Conservation (phyloP, 2,797 vertebrate species). For the Ataeniobius toweri region DNA sequence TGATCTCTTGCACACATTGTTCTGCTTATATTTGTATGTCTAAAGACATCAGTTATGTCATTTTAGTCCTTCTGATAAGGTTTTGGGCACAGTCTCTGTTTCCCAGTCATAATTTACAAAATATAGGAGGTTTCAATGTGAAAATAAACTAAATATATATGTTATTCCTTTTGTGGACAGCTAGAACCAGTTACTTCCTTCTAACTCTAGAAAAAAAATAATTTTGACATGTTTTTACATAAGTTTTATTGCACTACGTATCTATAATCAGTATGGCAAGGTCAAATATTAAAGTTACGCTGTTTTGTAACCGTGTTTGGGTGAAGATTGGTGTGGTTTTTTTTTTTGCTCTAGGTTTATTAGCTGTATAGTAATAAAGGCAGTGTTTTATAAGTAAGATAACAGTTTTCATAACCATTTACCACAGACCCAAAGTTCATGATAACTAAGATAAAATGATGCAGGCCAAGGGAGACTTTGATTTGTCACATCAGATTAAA, state of each 20-base stretch:
- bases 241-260: not conserved
- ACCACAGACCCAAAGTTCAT: conserved; percentile 19
- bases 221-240: not conserved
- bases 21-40: not conserved
- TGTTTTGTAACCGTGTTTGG: not conserved
- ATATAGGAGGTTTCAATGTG: not conserved
- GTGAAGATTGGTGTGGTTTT: not conserved
- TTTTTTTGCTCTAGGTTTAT: not conserved
- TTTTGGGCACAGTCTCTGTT: not conserved
- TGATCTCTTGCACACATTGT: too few relatives aligned
- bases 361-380: conserved; percentile 3
- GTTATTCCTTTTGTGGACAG: not conserved
- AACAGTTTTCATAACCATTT: conserved; percentile 10
- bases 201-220: not conserved
- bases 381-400: not conserved
- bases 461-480: not conserved
- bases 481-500: not conserved
- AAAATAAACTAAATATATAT: not conserved
- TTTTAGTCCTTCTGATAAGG: not conserved
- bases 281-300: not conserved
- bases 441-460: not conserved
- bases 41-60: not conserved
- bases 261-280: not conserved
- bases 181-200: not conserved
- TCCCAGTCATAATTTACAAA: not conserved